Evolutionary conservation across 1,140 invertebrate genomes (phyloP).

Genomic region (Halotydeus destructor): DNA sequence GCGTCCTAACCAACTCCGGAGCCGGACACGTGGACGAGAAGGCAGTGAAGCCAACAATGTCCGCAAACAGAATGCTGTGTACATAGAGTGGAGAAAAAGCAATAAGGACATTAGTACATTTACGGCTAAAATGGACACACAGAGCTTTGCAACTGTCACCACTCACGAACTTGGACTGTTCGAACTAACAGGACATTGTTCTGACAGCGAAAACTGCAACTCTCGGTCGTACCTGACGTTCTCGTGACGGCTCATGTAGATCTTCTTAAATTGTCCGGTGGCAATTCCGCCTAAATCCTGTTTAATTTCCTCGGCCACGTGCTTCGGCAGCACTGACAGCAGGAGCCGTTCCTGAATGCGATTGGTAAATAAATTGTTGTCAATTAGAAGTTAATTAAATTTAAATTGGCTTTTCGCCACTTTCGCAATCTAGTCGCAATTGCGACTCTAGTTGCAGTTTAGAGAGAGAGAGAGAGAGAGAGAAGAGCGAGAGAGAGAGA

Average conservation of each 20-base stretch:
- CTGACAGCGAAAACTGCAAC: too few species aligned
- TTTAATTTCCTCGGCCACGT: slow-evolving; percentile 81
- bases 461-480: not conserved
- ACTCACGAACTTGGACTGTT: too few species aligned
- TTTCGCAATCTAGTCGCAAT: not conserved
- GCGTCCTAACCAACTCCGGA: slow-evolving; percentile 72
- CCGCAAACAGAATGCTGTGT: slow-evolving; percentile 34
- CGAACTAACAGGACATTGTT: too few species aligned
- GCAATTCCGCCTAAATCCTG: slow-evolving; percentile 59
- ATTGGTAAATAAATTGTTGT: slow-evolving; percentile 3
- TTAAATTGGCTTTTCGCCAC: too few species aligned
- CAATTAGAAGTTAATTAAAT: not conserved
- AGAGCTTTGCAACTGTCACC: not conserved
- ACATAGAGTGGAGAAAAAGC: not conserved
- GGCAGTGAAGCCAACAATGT: slow-evolving; percentile 81
- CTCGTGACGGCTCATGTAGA: slow-evolving; percentile 89
- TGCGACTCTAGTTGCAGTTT: too few species aligned
- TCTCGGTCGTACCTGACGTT: slow-evolving; percentile 76
- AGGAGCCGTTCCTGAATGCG: slow-evolving; percentile 53
- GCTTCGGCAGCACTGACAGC: slow-evolving; percentile 74
- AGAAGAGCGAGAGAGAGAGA: too few species aligned
- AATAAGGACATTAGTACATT: slow-evolving; percentile 3
- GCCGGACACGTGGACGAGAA: slow-evolving; percentile 85
- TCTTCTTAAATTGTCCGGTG: slow-evolving; percentile 82
- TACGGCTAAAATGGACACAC: too few species aligned